Evolutionary conservation across 2,888 invertebrate genomes (phyloP).

Genomic region (Bhutanitis thaidina): DNA sequence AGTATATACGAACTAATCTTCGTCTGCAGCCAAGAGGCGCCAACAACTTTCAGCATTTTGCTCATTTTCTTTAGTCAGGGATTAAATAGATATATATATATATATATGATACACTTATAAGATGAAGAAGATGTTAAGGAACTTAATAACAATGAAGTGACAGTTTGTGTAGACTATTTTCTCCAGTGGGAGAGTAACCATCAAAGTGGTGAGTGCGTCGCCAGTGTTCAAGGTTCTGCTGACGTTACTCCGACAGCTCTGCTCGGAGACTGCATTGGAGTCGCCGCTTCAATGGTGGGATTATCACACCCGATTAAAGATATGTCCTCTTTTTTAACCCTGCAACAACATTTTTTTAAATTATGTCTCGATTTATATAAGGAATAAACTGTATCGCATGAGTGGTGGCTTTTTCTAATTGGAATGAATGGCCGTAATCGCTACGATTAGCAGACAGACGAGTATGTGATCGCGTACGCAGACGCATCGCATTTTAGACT

Average conservation of each 20-base stretch:
- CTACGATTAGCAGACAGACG: too few species aligned
- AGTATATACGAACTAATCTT: constrained; percentile 86
- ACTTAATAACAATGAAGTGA: constrained; percentile 80
- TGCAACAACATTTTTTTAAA: constrained; percentile 50
- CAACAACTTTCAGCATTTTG: constrained; percentile 88
- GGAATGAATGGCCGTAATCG: too few species aligned
- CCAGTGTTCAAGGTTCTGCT: constrained; percentile 51
- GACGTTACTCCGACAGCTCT: constrained; percentile 41
- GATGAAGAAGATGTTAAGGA: constrained; percentile 73
- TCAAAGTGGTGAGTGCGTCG: constrained; percentile 56
- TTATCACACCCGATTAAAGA: constrained; percentile 44
- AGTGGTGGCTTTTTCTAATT: too few species aligned
- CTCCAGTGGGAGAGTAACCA: constrained; percentile 66
- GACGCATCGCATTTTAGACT: too few species aligned
- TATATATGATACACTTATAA: constrained; percentile 52
- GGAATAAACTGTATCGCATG: too few species aligned
- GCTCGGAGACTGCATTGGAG: constrained; percentile 59
- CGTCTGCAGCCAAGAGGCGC: constrained; percentile 88
- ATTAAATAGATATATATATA: constrained; percentile 30
- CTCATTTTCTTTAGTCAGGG: constrained; percentile 44
- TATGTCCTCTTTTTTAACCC: constrained; percentile 54
- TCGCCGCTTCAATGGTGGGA: constrained; percentile 39
- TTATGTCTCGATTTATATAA: not conserved
- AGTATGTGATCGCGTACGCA: too few species aligned
- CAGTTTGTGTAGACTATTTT: constrained; percentile 69